Percentiles rank a stretch among this genome's conserved stretches.
phyloP scores from a whole-genome alignment of 2,113 vertebrate genomes.

The Mesocricetus auratus region DNA sequence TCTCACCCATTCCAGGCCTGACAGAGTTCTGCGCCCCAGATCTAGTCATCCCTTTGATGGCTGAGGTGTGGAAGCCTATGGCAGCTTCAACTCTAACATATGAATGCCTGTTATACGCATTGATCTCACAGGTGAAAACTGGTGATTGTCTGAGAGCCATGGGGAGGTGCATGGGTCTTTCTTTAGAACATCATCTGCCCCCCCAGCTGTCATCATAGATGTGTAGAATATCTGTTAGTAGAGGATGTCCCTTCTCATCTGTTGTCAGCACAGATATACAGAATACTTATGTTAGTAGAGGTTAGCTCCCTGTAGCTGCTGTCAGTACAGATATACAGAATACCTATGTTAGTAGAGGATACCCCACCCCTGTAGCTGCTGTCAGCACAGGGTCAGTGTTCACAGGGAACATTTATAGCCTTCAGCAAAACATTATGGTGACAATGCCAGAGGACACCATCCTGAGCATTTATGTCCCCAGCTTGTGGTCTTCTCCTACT shows the following conservation, averaged over 20 bases:
- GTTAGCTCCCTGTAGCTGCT: background rate
- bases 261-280: background rate
- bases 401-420: background rate
- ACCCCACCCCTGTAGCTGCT: background rate
- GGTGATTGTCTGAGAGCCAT: background rate
- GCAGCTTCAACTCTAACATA: background rate
- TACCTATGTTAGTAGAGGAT: background rate
- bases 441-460: background rate
- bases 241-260: background rate
- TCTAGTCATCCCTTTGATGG: too few relatives aligned
- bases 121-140: background rate
- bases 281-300: background rate
- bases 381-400: background rate
- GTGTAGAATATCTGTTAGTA: background rate
- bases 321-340: background rate
- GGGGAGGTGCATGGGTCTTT: background rate
- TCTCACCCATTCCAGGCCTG: background rate
- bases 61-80: too few relatives aligned
- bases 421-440: background rate
- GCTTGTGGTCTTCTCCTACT: background rate
- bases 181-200: background rate
- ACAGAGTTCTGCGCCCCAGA: background rate
- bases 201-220: background rate
- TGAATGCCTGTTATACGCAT: background rate
- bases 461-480: background rate